Evolutionary conservation across 2,797 vertebrate species (phyloP).

Genomic region (Arctocebus calabarensis): DNA sequence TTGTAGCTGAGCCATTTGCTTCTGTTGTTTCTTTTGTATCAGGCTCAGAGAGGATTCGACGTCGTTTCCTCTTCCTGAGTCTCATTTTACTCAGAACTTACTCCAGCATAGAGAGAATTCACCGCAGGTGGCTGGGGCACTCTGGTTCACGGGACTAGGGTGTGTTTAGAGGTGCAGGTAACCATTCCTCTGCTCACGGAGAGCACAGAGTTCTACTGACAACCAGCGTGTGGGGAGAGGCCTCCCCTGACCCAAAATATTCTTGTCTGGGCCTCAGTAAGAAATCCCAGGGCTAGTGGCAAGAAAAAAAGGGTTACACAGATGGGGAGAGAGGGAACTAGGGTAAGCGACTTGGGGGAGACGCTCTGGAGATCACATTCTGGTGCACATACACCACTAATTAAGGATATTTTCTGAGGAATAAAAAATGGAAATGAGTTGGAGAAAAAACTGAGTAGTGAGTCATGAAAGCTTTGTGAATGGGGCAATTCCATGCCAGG

Average conservation of each 20-base stretch:
- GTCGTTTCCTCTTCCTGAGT: neutral
- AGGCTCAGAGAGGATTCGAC: neutral
- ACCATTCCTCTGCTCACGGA: neutral
- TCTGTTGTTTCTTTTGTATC: neutral
- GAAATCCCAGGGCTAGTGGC: neutral
- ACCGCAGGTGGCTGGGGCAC: neutral
- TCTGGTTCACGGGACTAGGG: neutral
- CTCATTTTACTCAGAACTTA: neutral
- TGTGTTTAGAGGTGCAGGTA: neutral
- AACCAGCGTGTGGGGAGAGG: neutral
- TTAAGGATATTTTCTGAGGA: neutral
- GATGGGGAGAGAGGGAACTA: neutral
- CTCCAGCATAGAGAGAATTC: neutral
- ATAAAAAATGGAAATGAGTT: neutral
- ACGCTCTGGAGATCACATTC: fast-evolving
- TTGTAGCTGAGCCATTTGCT: neutral
- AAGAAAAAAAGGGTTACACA: neutral
- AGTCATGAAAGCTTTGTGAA: neutral
- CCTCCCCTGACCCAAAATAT: no score
- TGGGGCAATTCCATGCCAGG: neutral
- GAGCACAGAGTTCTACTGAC: neutral
- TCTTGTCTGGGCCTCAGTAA: neutral
- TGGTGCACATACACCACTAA: fast-evolving
- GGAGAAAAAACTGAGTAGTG: neutral
- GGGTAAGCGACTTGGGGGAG: neutral